Evolutionary conservation across 2,888 invertebrate genomes (phyloP), one percentile per base, ranked within the genome.

Genomic region (Geotrupes spiniger): DNA sequence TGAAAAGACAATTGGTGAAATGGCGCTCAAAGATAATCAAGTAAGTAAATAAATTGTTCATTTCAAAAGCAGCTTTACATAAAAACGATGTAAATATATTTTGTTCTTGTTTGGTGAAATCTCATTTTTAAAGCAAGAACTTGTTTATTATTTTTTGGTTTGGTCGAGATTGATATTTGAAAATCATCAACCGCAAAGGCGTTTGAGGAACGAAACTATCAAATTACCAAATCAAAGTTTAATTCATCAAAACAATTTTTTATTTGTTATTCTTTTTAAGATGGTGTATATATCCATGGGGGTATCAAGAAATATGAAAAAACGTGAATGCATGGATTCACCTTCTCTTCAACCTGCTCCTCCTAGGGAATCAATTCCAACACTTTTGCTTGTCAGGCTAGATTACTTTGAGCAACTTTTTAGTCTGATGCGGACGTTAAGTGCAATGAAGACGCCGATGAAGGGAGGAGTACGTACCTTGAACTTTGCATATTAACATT

Each of bases 21-120:
- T 93, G 79, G 92, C 93, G 14, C 92, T 95, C 68, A 96, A 95
- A 69, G 95, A 96, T 69, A 87, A 89, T 68, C 95, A 93, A 80
- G 87, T 86, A 61, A 46, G 47, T 36, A 42, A 41, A 40, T 17
- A 21, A 26, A 46, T 21, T 28, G 14, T 38, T 2, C n/a, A 31
- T 12, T 5, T 31, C n/a, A n/a, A n/a, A n/a, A n/a, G n/a, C n/a
- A n/a, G n/a, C n/a, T n/a, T n/a, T n/a, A n/a, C n/a, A n/a, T n/a
- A n/a, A n/a, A n/a, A n/a, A n/a, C n/a, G n/a, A n/a, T n/a, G n/a
- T n/a, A n/a, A n/a, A n/a, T n/a, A n/a, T n/a, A n/a, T n/a, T n/a
- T n/a, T n/a, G n/a, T n/a, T n/a, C n/a, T n/a, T n/a, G n/a, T n/a
- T n/a, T n/a, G n/a, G n/a, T n/a, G n/a, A n/a, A n/a, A n/a, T n/a